These are phyloP conservation scores for Tachysurus vachellii DNA, from an alignment of 2,113 vertebrate species.

Conservation along the genomic window DNA sequence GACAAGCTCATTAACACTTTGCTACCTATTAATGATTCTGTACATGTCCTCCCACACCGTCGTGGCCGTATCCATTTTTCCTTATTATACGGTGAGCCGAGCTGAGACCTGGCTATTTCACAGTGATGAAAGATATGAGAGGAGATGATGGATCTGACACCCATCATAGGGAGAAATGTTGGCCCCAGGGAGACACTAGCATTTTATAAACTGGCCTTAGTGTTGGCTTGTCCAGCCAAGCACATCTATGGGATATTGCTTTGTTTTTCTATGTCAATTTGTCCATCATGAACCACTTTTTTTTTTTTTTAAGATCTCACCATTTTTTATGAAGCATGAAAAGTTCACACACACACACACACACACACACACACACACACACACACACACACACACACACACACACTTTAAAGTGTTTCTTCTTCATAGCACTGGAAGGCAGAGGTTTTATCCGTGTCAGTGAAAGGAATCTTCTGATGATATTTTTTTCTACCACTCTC, in stretches of 20 bases:
- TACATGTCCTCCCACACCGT: background rate
- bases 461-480: slow-evolving; percentile 51
- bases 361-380: slow-evolving; percentile 12
- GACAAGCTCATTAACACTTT: slow-evolving; percentile 25
- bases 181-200: slow-evolving; percentile 18
- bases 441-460: slow-evolving; percentile 41
- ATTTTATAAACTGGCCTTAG: slow-evolving; percentile 31
- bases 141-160: slow-evolving; percentile 28
- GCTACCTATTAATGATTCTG: slow-evolving; percentile 3
- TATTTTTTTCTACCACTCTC: slow-evolving; percentile 49
- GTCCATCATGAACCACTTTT: slow-evolving; percentile 47
- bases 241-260: slow-evolving; percentile 32
- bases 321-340: slow-evolving; percentile 65
- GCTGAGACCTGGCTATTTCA: background rate
- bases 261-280: slow-evolving; percentile 37
- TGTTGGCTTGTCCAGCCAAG: slow-evolving; percentile 10
- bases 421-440: background rate
- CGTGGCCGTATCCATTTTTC: background rate
- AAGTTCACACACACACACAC: slow-evolving; percentile 59
- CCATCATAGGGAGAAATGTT: slow-evolving; percentile 6
- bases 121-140: slow-evolving; percentile 34
- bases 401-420: background rate
- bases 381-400: slow-evolving; percentile 47
- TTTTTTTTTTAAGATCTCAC: slow-evolving; percentile 43
- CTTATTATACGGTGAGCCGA: slow-evolving; percentile 11